These are phyloP conservation scores for Gerris buenoi DNA, from an alignment of 1,140 invertebrate species.

Conservation along the genomic window DNA sequence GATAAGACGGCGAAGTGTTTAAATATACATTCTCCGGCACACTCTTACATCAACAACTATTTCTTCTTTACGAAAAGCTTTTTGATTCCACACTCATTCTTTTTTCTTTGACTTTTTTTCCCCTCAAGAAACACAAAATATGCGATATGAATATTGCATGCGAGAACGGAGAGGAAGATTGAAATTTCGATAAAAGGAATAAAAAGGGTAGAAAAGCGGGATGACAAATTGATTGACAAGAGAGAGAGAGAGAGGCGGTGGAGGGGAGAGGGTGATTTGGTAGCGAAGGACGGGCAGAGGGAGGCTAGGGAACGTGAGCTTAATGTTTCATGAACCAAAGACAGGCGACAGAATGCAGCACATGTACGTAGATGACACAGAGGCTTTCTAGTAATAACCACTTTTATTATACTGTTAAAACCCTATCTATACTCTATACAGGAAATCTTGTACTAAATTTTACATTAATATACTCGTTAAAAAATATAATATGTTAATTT, in stretches of 20 bases:
- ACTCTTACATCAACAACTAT: no score
- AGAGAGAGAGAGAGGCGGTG: not conserved
- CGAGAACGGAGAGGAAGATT: not conserved
- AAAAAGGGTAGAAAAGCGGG: not conserved
- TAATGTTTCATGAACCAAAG: not conserved
- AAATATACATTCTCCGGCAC: no score
- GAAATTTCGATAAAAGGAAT: not conserved
- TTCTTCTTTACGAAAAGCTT: no score
- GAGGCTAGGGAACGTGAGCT: not conserved
- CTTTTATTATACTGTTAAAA: no score
- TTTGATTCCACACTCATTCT: not conserved
- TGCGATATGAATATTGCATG: not conserved
- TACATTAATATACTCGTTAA: no score
- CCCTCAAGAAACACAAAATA: not conserved
- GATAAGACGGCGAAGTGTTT: no score
- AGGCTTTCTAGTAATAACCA: no score
- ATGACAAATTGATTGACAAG: not conserved
- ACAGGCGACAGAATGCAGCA: not conserved
- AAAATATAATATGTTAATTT: no score
- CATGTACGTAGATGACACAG: no score
- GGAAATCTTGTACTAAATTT: no score
- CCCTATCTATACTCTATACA: no score
- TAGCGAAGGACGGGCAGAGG: not conserved
- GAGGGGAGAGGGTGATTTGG: not conserved
- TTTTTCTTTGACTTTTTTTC: not conserved